Percentiles rank a stretch among this genome's conserved stretches.
phyloP scores from a whole-genome alignment of 2,888 invertebrate genomes.

The Scelioninae gen. 1 region DNA sequence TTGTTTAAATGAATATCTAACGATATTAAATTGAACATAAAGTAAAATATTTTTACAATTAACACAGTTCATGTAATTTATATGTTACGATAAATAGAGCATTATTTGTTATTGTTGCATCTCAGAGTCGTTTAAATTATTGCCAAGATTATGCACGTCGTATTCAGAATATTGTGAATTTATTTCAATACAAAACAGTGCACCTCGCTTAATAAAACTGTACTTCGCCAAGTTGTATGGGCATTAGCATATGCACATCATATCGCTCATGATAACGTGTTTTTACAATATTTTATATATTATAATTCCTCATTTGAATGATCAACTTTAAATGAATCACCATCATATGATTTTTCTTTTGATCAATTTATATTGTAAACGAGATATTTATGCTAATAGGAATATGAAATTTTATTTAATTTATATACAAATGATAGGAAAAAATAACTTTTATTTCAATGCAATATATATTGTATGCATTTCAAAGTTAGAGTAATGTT shows the following conservation, averaged over 20 bases:
- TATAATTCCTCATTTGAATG: conserved; percentile 8
- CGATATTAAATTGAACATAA: conserved; percentile 11
- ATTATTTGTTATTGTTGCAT: conserved; percentile 38
- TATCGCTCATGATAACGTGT: conserved; percentile 31
- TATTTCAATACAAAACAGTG: conserved; percentile 54
- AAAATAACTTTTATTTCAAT: too few relatives aligned
- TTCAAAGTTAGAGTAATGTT: too few relatives aligned
- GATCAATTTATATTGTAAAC: not conserved
- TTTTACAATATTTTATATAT: conserved; percentile 28
- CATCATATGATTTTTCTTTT: conserved; percentile 1
- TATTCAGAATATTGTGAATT: conserved; percentile 55
- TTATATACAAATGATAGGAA: too few relatives aligned
- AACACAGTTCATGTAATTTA: not conserved
- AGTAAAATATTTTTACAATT: conserved; percentile 16
- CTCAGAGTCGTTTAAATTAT: conserved; percentile 46
- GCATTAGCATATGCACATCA: conserved; percentile 55
- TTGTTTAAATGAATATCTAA: not conserved
- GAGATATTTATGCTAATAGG: not conserved
- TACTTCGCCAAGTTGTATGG: conserved; percentile 31
- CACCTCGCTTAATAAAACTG: conserved; percentile 45
- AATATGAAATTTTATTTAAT: too few relatives aligned
- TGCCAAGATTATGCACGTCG: conserved; percentile 51
- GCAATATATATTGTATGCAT: too few relatives aligned
- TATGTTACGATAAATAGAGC: conserved; percentile 13
- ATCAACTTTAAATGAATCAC: conserved; percentile 13